Percentiles rank a stretch among this genome's conserved stretches.
phyloP scores from a whole-genome alignment of 1,140 invertebrate species.

The Trigoniulus corallinus region DNA sequence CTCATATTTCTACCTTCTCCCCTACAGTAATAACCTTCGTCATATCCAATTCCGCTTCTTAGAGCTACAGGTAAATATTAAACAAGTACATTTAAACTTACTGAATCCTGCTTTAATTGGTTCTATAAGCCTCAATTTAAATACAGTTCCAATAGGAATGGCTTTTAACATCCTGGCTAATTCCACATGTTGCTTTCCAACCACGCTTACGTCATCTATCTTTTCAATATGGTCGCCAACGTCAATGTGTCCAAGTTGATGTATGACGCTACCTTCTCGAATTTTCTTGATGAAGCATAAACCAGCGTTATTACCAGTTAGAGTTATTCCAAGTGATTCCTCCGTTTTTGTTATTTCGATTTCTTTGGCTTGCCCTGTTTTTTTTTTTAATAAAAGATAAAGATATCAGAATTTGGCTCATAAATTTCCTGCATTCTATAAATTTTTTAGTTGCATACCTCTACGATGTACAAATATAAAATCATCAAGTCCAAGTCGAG shows the following conservation, averaged over 20 bases:
- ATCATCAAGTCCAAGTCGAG: conserved; percentile 91
- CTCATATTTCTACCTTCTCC: too few species aligned
- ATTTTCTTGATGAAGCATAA: conserved; percentile 96
- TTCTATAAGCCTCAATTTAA: conserved; percentile 75
- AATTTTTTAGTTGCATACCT: too few species aligned
- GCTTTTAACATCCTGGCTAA: conserved; percentile 89
- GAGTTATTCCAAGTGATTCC: conserved; percentile 87
- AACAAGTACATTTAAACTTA: conserved; percentile 27
- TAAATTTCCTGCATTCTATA: too few species aligned
- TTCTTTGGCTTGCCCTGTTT: conserved; percentile 69
- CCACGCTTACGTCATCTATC: conserved; percentile 64
- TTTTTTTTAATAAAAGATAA: conserved; percentile 8
- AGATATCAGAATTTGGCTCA: too few species aligned
- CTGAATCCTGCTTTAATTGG: conserved; percentile 78
- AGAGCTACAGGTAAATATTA: too few species aligned
- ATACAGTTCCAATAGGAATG: conserved; percentile 72
- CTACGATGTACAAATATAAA: conserved; percentile 96
- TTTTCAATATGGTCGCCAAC: conserved; percentile 96
- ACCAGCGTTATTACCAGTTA: conserved; percentile 93
- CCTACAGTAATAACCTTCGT: too few species aligned
- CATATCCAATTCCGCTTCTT: too few species aligned
- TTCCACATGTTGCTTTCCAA: conserved; percentile 87
- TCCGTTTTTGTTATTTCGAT: conserved; percentile 84
- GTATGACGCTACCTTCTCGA: conserved; percentile 80
- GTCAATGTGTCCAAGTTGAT: conserved; percentile 62